Evolutionary conservation across 2,888 invertebrate species (phyloP), one percentile per base, ranked within the genome.

Genomic region (Creontiades dilutus): DNA sequence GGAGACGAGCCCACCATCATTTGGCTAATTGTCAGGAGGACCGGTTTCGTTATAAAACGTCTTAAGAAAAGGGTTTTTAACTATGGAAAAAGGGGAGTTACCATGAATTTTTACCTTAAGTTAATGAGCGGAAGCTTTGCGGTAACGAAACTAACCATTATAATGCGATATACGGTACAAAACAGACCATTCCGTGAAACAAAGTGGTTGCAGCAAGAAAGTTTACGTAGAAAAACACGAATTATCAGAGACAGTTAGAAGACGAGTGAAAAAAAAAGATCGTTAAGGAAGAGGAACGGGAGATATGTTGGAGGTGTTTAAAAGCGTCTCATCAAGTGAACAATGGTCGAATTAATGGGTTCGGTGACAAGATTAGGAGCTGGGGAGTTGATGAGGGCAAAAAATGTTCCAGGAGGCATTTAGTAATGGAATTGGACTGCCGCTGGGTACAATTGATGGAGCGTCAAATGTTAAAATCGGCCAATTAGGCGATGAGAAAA

Each of bases 91-190:
- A 52, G 13, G 23, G 19, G 23, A 12, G 23, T 68, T 23, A 68
- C 68, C 23, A 23, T 68, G 68, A 68, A 68, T 68, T 68, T 68
- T 68, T 68, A 68, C 68, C 68, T n/a, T 23, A 82, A 47, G 16
- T 23, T 82, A 52, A 82, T 82, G 82, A 82, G 82, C 82, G 82
- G 82, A 82, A 82, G 82, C 82, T 82, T 82, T 47, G 82, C 82
- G 52, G 82, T 82, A 82, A 68, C 82, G 52, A 82, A 82, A 82
- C 82, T 52, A 52, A 82, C 82, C 14, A 82, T 82, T 82, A 82
- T 52, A 27, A 27, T 19, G 48, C 68, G 23, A 68, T 68, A 68
- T 11, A 23, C 12, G 23, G 27, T 4, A 68, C 68, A 68, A 68
- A 68, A 68, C 68, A 23, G 68, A 12, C 68, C 68, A 68, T 19